Evolutionary conservation across 2,888 invertebrate genomes (phyloP), one percentile per base, ranked within the genome.

Genomic region (Calameuta pallipes): DNA sequence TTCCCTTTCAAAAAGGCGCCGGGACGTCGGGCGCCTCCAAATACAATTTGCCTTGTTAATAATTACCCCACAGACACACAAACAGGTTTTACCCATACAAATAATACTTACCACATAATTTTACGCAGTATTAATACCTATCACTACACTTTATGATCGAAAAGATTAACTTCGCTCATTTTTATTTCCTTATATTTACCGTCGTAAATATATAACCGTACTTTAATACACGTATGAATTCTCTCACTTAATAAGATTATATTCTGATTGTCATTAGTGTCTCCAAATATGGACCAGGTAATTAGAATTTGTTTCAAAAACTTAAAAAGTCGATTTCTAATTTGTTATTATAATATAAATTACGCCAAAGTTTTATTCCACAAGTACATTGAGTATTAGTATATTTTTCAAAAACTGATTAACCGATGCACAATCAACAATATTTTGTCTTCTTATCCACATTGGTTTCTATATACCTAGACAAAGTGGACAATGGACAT

Each of bases 401-500:
- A 23, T 9, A 23, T 56, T 23, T 56, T 6, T 56, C 0, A 23
- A 9, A 56, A 23, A 56, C 23, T 9, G 9, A 56, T 56, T 23
- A 56, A 56, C 23, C 23, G 9, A 56, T 9, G 23, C 56, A 23
- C 56, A 56, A 56, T 56, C 23, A 15, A 56, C 56, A 56, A 56
- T 56, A 56, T 56, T 56, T 56, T 56, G 56, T 56, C 56, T 23
- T 56, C 56, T 56, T 15, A 23, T 56, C 56, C 56, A 56, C 6
- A 23, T 56, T 56, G 9, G 23, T 56, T 56, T 56, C 23, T 56
- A 23, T 23, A 56, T 56, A 56, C 23, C 56, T 56, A 15, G 15
- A 23, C 56, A 23, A 56, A 56, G 23, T 56, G 78, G 79, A 83
- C 82, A 83, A 83, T 83, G 81, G 79, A 83, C 76, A 71, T 77